These are phyloP conservation scores for Bombus difficillimus DNA, from an alignment of 1,140 invertebrate species.

Conservation along the genomic window DNA sequence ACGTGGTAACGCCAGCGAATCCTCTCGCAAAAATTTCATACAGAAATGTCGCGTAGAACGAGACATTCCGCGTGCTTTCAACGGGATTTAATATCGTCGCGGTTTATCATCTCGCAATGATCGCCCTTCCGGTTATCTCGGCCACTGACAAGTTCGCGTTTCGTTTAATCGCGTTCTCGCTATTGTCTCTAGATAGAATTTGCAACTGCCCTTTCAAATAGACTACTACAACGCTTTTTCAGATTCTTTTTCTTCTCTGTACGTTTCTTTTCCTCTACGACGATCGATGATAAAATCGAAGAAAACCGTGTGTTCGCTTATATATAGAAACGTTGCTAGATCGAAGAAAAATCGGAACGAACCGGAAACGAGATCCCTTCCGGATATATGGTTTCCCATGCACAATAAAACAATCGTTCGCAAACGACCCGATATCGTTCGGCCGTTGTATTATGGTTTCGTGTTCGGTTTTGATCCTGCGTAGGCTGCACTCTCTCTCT, in stretches of 20 bases:
- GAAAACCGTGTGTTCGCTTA: constrained; percentile 7
- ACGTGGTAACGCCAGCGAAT: not conserved
- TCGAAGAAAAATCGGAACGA: constrained; percentile 6
- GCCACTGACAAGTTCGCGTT: constrained; percentile 1
- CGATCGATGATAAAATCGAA: not conserved
- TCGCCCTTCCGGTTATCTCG: not conserved
- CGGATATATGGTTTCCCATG: constrained; percentile 7
- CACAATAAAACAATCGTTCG: constrained; percentile 28
- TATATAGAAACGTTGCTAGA: constrained; percentile 16
- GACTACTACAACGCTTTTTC: constrained; percentile 27
- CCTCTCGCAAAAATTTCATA: not conserved
- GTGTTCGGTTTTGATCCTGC: constrained; percentile 20
- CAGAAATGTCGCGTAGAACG: too few relatives aligned
- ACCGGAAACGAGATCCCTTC: constrained; percentile 1
- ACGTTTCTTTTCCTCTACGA: not conserved
- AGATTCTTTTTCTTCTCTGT: not conserved
- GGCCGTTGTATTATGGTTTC: not conserved
- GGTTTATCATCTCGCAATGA: not conserved
- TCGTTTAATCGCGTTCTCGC: constrained; percentile 59
- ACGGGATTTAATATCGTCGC: not conserved
- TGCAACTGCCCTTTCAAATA: constrained; percentile 60
- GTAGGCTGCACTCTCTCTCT: not conserved
- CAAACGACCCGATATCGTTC: not conserved
- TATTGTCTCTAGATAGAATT: constrained; percentile 75
- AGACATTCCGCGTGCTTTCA: not conserved